Evolutionary conservation across 2,888 invertebrate species (phyloP), one percentile per base, ranked within the genome.

Genomic region (Corythucha ciliata): DNA sequence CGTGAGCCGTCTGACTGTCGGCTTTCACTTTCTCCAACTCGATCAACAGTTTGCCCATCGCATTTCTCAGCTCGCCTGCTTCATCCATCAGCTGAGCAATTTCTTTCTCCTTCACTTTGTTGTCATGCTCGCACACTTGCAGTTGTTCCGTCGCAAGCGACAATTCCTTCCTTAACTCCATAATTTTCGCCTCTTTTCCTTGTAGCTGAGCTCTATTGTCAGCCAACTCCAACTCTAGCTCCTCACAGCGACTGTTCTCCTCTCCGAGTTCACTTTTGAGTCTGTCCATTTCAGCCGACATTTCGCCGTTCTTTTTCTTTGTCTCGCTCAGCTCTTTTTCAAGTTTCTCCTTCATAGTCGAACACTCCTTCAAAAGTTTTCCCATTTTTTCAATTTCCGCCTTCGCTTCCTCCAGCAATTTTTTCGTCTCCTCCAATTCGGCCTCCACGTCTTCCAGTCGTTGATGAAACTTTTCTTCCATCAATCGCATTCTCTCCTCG

Each of bases 301-400:
- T 29, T 29, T 32, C 24, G 32, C 16, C 22, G 29, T 27, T 41
- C 49, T 3, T 26, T 8, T 8, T 49, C 41, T 14, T 40, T 49
- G 3, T 7, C 20, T 5, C 33, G 29, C 14, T 33, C n/a, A 47
- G 10, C 20, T 53, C 55, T 8, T 41, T 42, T 27, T 53, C 49
- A 29, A 47, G 18, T 20, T 41, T 40, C 4, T 22, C 14, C 22
- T 53, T 42, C 7, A 18, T 18, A 8, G 24, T 37, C 24, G n/a
- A 8, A n/a, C 48, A 45, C 16, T 7, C 27, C 7, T 27, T 32
- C 16, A 53, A 32, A 16, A 46, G 27, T 6, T 22, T 29, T 24
- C 46, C 42, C n/a, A 52, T 10, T 24, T 46, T 36, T 20, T 53
- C 41, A 21, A 29, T 50, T 47, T 56, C 53, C 21, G 36, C 25